These are phyloP conservation scores for Calyptommatus sinebrachiatus DNA, from an alignment of 2,113 vertebrate genomes.

Conservation along the genomic window DNA sequence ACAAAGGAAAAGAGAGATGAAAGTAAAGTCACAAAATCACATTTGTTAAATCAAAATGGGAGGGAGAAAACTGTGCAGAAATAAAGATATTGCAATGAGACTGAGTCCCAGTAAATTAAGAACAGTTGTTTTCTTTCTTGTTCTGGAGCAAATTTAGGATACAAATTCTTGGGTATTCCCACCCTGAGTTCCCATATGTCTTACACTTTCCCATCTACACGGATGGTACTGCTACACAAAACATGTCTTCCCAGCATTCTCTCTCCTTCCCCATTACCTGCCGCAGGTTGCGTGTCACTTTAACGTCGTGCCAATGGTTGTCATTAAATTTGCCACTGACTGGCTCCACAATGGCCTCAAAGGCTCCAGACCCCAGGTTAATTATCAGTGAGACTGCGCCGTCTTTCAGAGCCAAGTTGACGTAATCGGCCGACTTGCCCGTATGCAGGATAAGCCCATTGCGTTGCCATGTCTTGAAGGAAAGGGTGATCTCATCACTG, in stretches of 20 bases:
- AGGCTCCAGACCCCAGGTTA: constrained; percentile 97
- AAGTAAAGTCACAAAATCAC: constrained; percentile 61
- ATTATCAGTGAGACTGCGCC: constrained; percentile 95
- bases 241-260: constrained; percentile 26
- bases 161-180: constrained; percentile 8
- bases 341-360: constrained; percentile 97
- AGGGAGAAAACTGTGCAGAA: constrained; percentile 35
- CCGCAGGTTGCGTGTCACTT: constrained; percentile 98
- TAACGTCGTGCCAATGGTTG: constrained; percentile 97
- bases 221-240: not conserved
- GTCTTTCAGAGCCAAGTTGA: constrained; percentile 96
- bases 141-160: constrained; percentile 32
- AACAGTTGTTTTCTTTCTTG: constrained; percentile 38
- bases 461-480: constrained; percentile 97
- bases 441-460: constrained; percentile 98
- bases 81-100: constrained; percentile 51
- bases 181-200: constrained; percentile 7
- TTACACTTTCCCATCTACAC: not conserved
- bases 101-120: constrained; percentile 30
- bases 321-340: constrained; percentile 99
- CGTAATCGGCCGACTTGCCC: constrained; percentile 96
- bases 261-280: constrained; percentile 87
- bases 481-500: constrained; percentile 97
- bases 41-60: constrained; percentile 61
- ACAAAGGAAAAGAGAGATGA: constrained; percentile 63